phyloP scores from a whole-genome alignment of 1,140 invertebrate genomes.

The Zaprionus camerounensis region DNA sequence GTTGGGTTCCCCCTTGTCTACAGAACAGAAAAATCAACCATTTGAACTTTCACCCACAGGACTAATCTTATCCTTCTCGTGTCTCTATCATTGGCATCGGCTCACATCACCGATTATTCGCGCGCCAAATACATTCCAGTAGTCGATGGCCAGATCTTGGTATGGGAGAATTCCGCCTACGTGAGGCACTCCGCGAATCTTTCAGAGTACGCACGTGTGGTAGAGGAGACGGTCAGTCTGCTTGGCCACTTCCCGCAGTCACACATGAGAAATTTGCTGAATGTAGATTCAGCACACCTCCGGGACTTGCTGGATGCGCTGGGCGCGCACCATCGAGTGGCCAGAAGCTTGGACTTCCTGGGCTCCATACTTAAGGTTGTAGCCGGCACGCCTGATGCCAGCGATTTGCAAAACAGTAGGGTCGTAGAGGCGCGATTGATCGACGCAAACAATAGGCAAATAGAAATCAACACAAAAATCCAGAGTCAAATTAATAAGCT shows the following conservation, averaged over 20 bases:
- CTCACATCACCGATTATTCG: conserved; percentile 27
- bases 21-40: too few species aligned
- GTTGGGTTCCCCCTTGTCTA: too few species aligned
- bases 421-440: neutral
- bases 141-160: neutral
- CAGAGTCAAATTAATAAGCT: conserved; percentile 9
- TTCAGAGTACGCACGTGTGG: conserved; percentile 17
- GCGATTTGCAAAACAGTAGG: neutral
- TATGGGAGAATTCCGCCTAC: conserved; percentile 1
- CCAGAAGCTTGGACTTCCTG: too few species aligned
- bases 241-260: conserved; percentile 20
- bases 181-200: conserved; percentile 30
- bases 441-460: neutral
- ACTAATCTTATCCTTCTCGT: too few species aligned
- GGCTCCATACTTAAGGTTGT: conserved; percentile 2
- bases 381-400: neutral
- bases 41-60: too few species aligned
- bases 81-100: neutral
- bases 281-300: conserved; percentile 10
- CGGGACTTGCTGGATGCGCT: neutral
- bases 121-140: conserved; percentile 28
- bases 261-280: conserved; percentile 34
- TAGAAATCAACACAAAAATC: conserved; percentile 4
- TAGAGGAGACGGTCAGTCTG: conserved; percentile 17
- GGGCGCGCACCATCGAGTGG: neutral